Base-by-base conservation (phyloP, 2,888 invertebrate species). In the Thymelicus sylvestris region DNA sequence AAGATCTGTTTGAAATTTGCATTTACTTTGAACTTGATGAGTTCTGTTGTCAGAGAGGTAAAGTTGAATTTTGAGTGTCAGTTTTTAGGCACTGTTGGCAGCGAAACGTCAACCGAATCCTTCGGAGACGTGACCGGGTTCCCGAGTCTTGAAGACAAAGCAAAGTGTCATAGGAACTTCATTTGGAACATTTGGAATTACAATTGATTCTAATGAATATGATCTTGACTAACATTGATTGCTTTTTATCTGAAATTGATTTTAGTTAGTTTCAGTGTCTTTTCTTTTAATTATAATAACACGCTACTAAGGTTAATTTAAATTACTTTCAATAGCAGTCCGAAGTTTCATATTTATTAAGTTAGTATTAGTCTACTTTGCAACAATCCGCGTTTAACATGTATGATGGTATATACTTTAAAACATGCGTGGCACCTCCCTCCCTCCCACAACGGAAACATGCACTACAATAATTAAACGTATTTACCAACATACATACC, bases 91-190 rank as follows among this genome's bases (percentile, higher is more conserved):
- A 72, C 73, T 76, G 76, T 76, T 77, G 77, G 77, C 74, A 73
- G 70, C 74, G 76, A 73, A 74, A 62, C 72, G 76, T 75, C 73
- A 68, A 71, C 74, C 71, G 66, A 73, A 74, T 66, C 74, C 72
- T 73, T 73, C 48, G 19, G 71, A 74, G 62, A 79, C 78, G 79
- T 78, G 79, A 75, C 76, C 73, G 66, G 76, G 62, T 62, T 77
- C 73, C 64, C 48, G 31, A 59, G 57, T 57, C 10, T 7, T 59
- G 50, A 64, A 50, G 50, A 19, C 39, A 59, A 59, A n/a, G 48
- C 47, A 61, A 61, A 44, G 59, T 60, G 39, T 39, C 60, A 39
- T 38, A 41, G 41, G 61, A 48, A 48, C 63, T 24, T 63, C 13
- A 62, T 47, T 62, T 55, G 10, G 15, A 31, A 31, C 31, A 31